Base-by-base conservation (phyloP, 2,797 vertebrate species). In the Carduelis carduelis region DNA sequence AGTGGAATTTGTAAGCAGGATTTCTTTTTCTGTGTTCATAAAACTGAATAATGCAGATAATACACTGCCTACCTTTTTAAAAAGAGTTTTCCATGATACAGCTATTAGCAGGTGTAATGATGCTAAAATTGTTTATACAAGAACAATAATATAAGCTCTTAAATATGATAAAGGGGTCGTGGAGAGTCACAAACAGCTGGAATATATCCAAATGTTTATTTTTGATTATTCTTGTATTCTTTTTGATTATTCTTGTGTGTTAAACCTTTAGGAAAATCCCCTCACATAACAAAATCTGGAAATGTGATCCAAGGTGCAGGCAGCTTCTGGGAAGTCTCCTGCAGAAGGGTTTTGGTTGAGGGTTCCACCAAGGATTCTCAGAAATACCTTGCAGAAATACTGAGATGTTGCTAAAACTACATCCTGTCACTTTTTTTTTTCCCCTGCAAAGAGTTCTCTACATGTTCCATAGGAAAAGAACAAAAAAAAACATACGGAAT, bases 401-500 rank as follows among this genome's bases (percentile, higher is more conserved):
- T 7, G 34, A 53, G 24, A 13, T 6, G 0, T 57, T 71, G 50
- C 55, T 59, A 26, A 72, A 72, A n/a, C 12, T 27, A 3, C 7
- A 18, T 26, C 2, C 3, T 70, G 30, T 20, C 8, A 6, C 2
- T 5, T 18, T 49, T n/a, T 49, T 35, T 27, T 16, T 7, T 12
- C 0, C 4, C 1, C 7, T n/a, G 4, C 11, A 19, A n/a, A 24
- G 41, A 35, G 17, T 14, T 30, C 5, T 47, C 7, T 53, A 7
- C 11, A 52, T 61, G 7, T 34, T 55, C 21, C 11, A 12, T 3
- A 21, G 41, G 9, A 61, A 55, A 77, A 69, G 6, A 61, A 22
- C 3, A 30, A 47, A 64, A 47, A 64, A 64, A 71, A 7, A 0
- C 4, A 6, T 8, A 13, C 0, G 0, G 22, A 41, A 32, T 47